Evolutionary conservation across 2,797 vertebrate genomes (phyloP), one percentile per base, ranked within the genome.

Genomic region (Acanthopagrus latus): DNA sequence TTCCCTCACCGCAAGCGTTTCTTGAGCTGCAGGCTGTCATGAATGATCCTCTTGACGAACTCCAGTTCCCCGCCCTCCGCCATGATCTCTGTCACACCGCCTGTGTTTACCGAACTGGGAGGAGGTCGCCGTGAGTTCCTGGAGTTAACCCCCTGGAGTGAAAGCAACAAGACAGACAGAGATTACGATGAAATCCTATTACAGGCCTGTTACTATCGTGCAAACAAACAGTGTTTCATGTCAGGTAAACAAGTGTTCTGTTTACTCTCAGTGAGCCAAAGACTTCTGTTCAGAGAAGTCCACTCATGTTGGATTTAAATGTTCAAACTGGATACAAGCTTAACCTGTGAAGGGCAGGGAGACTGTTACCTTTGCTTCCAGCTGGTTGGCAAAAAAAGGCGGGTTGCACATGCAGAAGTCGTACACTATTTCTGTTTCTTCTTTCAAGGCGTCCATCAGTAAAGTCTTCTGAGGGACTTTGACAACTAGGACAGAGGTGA

Each of bases 361-460:
- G 54, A 48, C 38, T 7, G 78, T 83, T 92, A 98, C 98, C 96
- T 99, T 97, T 0, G 97, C 98, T 92, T 99, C 98, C 66, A 98
- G 79, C 23, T 99, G 97, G 93, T 99, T 99, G 71, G 98, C 98
- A 85, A 99, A 99, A 92, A 99, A 99, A 0, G 98, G 98, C 51
- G 98, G 98, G 76, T 99, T 99, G 88, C 98, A 99, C 97, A 99
- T 99, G 90, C 98, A 99, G 94, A 99, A 99, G 90, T 99, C 98
- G 14, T 98, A 99, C 72, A 98, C 82, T 0, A 99, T 96, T 70
- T 97, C 96, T 1, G 97, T 97, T 91, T 99, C 97, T 84, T 99
- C 97, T 89, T 99, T 99, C 86, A 99, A 92, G 14, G 98, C 98
- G 80, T 99, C 98, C 97, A 99, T 98, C 78, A 99, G 86, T 57